A percentile compares a stretch with the other conserved stretches of the same genome.
Evolutionary conservation across 2,888 invertebrate genomes (phyloP).

Genomic region (Eupithecia insigniata): DNA sequence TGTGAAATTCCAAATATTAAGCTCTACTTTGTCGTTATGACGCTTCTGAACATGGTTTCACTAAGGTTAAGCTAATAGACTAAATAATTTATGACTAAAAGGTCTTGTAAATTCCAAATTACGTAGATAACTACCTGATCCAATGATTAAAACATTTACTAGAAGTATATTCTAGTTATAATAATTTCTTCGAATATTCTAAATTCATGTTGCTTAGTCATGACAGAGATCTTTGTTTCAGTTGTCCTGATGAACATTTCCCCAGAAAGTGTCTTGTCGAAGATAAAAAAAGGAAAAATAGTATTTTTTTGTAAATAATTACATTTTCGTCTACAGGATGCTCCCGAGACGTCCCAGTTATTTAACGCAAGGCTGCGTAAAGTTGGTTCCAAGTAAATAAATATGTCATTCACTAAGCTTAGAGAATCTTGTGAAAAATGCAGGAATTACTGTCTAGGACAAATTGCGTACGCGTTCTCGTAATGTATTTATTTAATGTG

Average conservation of each 20-base stretch:
- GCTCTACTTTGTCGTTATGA: background rate
- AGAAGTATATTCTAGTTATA: background rate
- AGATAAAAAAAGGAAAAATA: background rate
- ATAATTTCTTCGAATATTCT: background rate
- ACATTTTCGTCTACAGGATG: too few species aligned
- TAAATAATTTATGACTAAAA: background rate
- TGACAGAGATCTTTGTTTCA: background rate
- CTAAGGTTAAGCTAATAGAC: background rate
- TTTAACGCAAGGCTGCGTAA: too few species aligned
- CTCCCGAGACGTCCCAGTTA: too few species aligned
- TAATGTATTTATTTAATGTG: too few species aligned
- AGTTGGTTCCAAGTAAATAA: too few species aligned
- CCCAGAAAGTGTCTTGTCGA: background rate
- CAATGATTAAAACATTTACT: background rate
- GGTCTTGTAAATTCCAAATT: background rate
- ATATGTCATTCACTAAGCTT: too few species aligned
- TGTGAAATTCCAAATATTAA: too few species aligned
- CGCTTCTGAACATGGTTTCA: background rate
- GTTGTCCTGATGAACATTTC: background rate
- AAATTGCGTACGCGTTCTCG: too few species aligned
- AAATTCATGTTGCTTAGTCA: background rate
- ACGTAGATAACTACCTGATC: background rate
- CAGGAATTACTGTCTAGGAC: too few species aligned
- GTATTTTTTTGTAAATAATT: too few species aligned
- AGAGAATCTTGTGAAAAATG: too few species aligned